phyloP scores from a whole-genome alignment of 2,113 vertebrate species.

The Delphinapterus leucas region DNA sequence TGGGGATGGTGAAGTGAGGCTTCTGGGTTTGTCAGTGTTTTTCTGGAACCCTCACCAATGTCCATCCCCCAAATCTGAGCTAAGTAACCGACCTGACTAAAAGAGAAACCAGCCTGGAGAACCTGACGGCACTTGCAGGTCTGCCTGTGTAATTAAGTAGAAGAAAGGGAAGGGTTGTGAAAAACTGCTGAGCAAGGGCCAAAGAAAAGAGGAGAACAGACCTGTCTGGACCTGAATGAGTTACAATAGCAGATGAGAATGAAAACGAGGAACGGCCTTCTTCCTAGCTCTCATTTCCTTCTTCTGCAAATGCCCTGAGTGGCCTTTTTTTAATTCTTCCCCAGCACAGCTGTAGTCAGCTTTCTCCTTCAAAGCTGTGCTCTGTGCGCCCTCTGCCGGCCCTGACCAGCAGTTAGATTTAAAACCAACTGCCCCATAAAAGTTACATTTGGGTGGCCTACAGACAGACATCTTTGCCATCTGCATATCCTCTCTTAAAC shows the following conservation, averaged over 20 bases:
- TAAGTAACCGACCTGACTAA: not conserved
- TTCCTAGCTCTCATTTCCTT: not conserved
- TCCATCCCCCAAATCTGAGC: not conserved
- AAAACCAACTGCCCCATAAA: not conserved
- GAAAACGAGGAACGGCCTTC: not conserved
- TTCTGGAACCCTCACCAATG: not conserved
- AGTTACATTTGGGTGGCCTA: not conserved
- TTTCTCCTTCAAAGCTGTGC: conserved; percentile 55
- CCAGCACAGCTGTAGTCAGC: too few species aligned
- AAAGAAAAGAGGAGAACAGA: not conserved
- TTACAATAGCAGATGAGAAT: not conserved
- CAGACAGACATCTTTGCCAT: not conserved
- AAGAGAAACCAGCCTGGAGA: not conserved
- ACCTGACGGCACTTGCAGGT: not conserved
- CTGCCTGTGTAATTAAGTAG: not conserved
- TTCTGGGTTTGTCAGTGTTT: not conserved
- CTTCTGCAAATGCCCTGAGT: not conserved
- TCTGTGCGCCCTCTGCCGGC: conserved; percentile 72
- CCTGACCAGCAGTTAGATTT: not conserved
- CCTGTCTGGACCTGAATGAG: not conserved
- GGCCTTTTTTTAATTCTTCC: not conserved
- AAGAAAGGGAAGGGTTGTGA: not conserved
- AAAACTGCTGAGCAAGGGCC: not conserved
- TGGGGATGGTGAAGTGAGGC: not conserved
- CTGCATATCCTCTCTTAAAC: not conserved